Percentiles rank a stretch among this genome's conserved stretches.
Evolutionary conservation across 2,113 vertebrate species (phyloP).

Genomic region (Dromaius novaehollandiae): DNA sequence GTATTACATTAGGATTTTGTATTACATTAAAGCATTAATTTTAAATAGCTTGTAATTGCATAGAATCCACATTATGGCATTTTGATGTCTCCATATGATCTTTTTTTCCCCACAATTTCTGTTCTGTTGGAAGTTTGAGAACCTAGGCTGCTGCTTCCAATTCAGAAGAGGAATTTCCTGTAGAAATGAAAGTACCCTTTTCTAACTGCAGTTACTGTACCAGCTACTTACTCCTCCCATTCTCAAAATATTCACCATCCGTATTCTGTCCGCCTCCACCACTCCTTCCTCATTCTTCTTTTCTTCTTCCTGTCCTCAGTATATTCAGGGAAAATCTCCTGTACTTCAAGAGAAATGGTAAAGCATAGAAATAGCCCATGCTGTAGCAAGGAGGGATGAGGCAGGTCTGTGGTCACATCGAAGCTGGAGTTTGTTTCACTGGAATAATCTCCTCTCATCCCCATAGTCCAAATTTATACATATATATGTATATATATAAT

Average conservation of each 20-base stretch:
- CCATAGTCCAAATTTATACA: no score
- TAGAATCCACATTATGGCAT: not conserved
- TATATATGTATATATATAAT: no score
- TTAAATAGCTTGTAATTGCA: constrained; percentile 14
- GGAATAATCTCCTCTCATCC: no score
- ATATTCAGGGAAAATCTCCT: not conserved
- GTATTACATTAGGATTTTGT: not conserved
- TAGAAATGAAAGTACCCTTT: not conserved
- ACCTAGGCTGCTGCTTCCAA: not conserved
- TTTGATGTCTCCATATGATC: not conserved
- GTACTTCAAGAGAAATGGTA: not conserved
- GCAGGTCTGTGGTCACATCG: not conserved
- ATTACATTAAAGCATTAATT: constrained; percentile 26
- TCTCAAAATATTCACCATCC: not conserved
- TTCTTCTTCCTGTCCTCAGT: not conserved
- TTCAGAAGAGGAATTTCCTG: not conserved
- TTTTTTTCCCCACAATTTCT: not conserved
- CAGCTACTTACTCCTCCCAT: not conserved
- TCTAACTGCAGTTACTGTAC: not conserved
- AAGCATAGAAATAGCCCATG: not conserved
- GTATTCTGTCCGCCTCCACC: not conserved
- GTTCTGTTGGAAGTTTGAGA: not conserved
- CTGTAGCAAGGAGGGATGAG: not conserved
- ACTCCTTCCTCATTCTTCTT: not conserved
- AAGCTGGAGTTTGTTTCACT: not conserved